Evolutionary conservation across 1,140 invertebrate species (phyloP), one percentile per base, ranked within the genome.

Genomic region (Diuraphis noxia): DNA sequence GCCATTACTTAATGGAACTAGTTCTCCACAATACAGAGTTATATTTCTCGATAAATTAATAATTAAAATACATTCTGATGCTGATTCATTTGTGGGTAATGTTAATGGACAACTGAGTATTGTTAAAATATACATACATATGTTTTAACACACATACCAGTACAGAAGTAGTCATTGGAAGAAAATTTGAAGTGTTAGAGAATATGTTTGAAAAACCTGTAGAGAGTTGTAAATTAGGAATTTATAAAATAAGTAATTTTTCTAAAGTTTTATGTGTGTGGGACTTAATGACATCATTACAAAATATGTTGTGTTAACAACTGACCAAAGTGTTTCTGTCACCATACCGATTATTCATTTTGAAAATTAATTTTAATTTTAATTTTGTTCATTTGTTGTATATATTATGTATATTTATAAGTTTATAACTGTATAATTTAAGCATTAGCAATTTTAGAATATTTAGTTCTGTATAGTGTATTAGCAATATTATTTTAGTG

Each of bases 191-290:
- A 34, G 21, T 40, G 21, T 25, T 81, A 40, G 79, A 40, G 10
- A 40, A 40, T 21, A 38, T 81, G 36, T 81, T 81, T 81, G 38
- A 81, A 40, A 81, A 81, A 23, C 79, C 38, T 40, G 38, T 81
- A 81, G 23, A 81, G 38, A 81, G 79, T 81, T 38, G 21, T 81
- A 30, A 81, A 81, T 21, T 81, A 40, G 79, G 79, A 40, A 81
- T 81, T 81, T 81, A 81, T 81, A 81, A 81, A 40, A 40, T 81
- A 81, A 81, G 79, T 30, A 30, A 81, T 38, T 81, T 40, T 81
- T 81, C 79, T 25, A 81, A 81, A 81, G 23, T 38, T 5, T 25
- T 81, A 40, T 40, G 21, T 25, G 19, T 25, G 13, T 81, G 38
- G 36, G 23, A 81, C 19, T 81, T 25, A 30, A 81, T 40, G 25